Evolutionary conservation across 1,140 invertebrate species (phyloP), one percentile per base, ranked within the genome.

Genomic region (Bombus soroeensis): DNA sequence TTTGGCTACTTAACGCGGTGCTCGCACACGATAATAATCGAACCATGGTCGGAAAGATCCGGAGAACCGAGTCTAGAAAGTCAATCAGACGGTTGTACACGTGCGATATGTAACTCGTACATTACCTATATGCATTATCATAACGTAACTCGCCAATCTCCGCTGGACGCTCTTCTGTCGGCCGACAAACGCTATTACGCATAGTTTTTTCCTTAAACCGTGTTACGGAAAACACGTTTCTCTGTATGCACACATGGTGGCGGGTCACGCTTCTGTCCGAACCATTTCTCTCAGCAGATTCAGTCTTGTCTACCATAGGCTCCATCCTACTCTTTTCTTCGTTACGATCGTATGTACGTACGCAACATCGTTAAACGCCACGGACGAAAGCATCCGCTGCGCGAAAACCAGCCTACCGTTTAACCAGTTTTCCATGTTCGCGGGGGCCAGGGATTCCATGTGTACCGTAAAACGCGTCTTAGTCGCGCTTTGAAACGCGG

Each of bases 201-300:
- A 13, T 57, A 62, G 28, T n/a, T 62, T n/a, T 18, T n/a, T 68
- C 68, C 47, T 68, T 83, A 22, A 22, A 10, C 18, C 66, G 62
- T 70, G 88, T 88, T 80, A 32, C 39, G 87, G 84, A 78, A 73
- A 78, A 73, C 78, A 80, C 85, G 71, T 85, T 84, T 83, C 64
- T 93, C 88, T 91, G 86, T 87, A 92, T 91, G 89, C 91, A 92
- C 90, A 93, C 86, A 92, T 92, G 93, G 94, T 94, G 94, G 93
- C 93, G 94, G 94, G 93, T 94, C 92, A 94, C 91, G 94, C 94
- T 95, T 95, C 90, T 87, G 84, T 93, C 92, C 90, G 89, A 53
- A 78, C 68, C 57, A 64, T 84, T 62, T 89, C 79, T 68, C 32
- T 80, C 78, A 64, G 75, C 75, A 62, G 68, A 85, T 25, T 59